Evolutionary conservation across 2,797 vertebrate genomes (phyloP), one percentile per base, ranked within the genome.

Genomic region (Lacerta agilis): DNA sequence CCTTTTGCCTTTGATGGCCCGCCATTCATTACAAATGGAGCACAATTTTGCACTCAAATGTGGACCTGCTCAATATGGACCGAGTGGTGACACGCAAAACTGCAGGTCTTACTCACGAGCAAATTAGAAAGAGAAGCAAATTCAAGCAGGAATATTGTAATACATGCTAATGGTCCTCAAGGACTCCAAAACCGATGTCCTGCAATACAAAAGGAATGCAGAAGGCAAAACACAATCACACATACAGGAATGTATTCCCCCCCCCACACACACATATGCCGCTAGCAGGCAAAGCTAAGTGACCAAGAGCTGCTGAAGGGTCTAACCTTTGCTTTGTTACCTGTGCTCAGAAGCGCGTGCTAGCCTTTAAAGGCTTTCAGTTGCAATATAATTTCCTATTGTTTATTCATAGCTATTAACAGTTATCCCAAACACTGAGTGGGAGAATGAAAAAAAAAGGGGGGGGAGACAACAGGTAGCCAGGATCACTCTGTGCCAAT

Each of bases 361-460:
- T 93, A 94, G 90, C 87, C 75, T 55, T 82, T 89, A 85, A 85
- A 94, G 91, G 17, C 80, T 69, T 90, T 85, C 87, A 90, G 83
- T 93, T 94, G 91, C 0, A 92, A 91, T 83, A 93, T 89, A 90
- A 90, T 91, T 90, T 91, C 89, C 86, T 88, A 76, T 88, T 87
- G 90, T 94, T 66, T n/a, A 66, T 95, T 90, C 79, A 92, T 86
- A 87, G 92, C 90, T 89, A 90, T 87, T 61, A 80, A 81, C 79
- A 85, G 86, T 92, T 71, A 93, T 92, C 92, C 89, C 87, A 92
- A 81, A 91, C 90, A 87, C 33, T 27, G 23, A 77, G 17, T 61
- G 89, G 93, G 89, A 84, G 41, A 36, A 89, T 1, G 89, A 95
- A 0, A 92, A 94, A 92, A 94, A 87, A 13, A 49, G 11, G 49